Evolutionary conservation across 1,140 invertebrate genomes (phyloP), one percentile per base, ranked within the genome.

Genomic region (Cotesia glomerata): DNA sequence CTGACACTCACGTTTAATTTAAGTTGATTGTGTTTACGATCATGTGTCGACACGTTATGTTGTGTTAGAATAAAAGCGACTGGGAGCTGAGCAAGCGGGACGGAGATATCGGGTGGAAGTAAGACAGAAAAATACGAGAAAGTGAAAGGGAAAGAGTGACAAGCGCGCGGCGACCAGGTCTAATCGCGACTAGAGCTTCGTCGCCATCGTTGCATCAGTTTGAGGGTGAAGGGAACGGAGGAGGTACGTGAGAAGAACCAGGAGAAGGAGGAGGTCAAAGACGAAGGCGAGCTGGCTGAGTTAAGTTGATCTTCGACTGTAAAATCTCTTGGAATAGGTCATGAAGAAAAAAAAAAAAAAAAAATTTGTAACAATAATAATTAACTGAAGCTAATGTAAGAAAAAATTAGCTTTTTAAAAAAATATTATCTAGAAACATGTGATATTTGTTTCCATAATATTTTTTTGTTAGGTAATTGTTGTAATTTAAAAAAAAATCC

Each of bases 141-240:
- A 71, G 69, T 64, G 69, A 71, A 71, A 71, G 61, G 69, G 59
- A 64, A 71, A 51, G 32, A 61, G 26, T 26, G 67, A 69, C 56
- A 69, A 69, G 54, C 59, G 58, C 35, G 36, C 68, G 51, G 45
- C 14, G 66, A 26, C 54, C 67, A 39, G 56, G 68, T 61, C 68
- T 70, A 70, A 70, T 70, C 68, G 68, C 59, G 68, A 70, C 68
- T 70, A 70, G 36, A 51, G 52, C 69, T 73, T 71, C 74, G 69
- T 64, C 71, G 74, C 73, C 35, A 65, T 71, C 68, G 62, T 71
- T 71, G 65, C 71, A 51, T 16, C 68, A 34, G 18, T 61, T 65
- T 59, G 45, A 66, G 66, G 69, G 52, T 49, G 26, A 26, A 71
- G 58, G 72, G 70, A 71, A 75, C 73, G 71, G 74, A 72, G 72